Evolutionary conservation across 2,888 invertebrate species (phyloP).

Genomic region (Synergus laeviventris): DNA sequence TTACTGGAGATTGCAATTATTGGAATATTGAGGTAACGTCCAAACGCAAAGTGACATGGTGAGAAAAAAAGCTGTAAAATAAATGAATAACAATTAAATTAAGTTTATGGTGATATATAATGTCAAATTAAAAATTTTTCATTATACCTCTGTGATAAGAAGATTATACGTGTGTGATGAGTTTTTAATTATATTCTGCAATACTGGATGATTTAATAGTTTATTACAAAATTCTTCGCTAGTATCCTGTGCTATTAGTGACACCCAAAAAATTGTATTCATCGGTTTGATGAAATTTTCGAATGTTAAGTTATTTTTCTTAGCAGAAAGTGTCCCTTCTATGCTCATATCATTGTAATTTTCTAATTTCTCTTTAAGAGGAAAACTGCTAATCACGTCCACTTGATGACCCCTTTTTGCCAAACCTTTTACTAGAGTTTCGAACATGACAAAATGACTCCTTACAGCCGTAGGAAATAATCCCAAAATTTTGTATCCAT

Average conservation of each 20-base stretch:
- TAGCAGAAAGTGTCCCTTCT: not conserved
- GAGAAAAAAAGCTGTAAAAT: constrained; percentile 47
- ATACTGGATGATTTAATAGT: constrained; percentile 49
- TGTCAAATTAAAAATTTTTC: not conserved
- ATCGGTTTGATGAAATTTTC: not conserved
- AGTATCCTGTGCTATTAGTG: constrained; percentile 8
- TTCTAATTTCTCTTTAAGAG: not conserved
- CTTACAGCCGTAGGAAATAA: constrained; percentile 3
- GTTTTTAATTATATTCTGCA: constrained; percentile 58
- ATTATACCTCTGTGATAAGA: constrained; percentile 63
- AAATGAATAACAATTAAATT: not conserved
- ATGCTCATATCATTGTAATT: constrained; percentile 42
- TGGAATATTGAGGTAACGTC: constrained; percentile 52
- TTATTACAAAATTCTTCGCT: constrained; percentile 48
- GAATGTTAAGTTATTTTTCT: not conserved
- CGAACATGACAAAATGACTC: constrained; percentile 37
- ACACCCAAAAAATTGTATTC: too few relatives aligned
- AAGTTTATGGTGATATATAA: too few relatives aligned
- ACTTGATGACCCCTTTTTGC: constrained; percentile 16
- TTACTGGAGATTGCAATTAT: constrained; percentile 48
- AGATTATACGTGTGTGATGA: constrained; percentile 64
- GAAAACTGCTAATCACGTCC: constrained; percentile 30
- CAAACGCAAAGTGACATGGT: constrained; percentile 53
- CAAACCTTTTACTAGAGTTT: not conserved
- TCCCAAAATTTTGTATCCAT: constrained; percentile 21